Conservation (phyloP, 2,797 vertebrate species). For the Pterois miles region DNA sequence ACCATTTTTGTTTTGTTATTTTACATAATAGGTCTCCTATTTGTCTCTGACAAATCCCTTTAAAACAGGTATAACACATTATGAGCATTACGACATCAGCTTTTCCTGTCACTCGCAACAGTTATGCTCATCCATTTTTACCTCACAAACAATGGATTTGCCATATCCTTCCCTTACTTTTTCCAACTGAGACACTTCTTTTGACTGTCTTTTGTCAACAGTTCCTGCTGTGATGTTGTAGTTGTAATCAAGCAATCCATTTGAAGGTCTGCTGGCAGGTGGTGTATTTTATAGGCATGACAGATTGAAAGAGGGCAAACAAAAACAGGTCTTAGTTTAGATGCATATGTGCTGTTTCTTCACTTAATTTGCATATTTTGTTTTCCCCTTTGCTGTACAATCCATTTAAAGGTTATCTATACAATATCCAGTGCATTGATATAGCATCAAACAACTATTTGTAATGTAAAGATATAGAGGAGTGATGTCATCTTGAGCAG, state of each 20-base stretch:
- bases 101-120: conserved; percentile 4
- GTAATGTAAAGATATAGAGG: not conserved
- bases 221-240: conserved; percentile 32
- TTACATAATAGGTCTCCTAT: not conserved
- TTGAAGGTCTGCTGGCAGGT: conserved; percentile 27
- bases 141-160: not conserved
- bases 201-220: conserved; percentile 32
- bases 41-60: not conserved
- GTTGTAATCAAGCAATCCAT: conserved; percentile 46
- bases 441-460: not conserved
- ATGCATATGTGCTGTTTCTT: conserved; percentile 31
- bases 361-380: conserved; percentile 14
- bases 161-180: not conserved
- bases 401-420: conserved; percentile 10
- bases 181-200: conserved; percentile 8
- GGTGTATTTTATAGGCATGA: conserved; percentile 13
- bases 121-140: not conserved
- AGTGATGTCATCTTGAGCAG: not conserved
- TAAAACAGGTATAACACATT: not conserved
- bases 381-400: conserved; percentile 4
- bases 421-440: not conserved
- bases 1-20: not conserved
- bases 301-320: conserved; percentile 15
- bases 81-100: not conserved
- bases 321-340: conserved; percentile 21